Conservation (phyloP, 2,888 invertebrate genomes). For the Ptychoptera albimana region DNA sequence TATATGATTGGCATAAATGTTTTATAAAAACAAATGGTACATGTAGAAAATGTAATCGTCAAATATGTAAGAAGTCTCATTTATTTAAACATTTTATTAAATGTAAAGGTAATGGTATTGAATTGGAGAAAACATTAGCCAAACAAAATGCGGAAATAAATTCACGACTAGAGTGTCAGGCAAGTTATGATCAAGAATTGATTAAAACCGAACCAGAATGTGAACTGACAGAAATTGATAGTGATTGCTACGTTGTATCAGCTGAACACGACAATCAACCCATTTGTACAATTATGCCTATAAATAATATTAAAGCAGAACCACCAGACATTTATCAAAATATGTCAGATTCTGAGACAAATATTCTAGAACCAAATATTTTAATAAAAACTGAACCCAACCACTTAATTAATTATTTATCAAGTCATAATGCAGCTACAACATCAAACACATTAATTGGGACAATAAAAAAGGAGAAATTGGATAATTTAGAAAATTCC, state of each 20-base stretch:
- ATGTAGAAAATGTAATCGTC: conserved; percentile 24
- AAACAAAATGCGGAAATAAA: too few species aligned
- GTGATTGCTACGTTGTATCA: not conserved
- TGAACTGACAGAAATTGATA: not conserved
- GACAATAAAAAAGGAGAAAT: conserved; percentile 13
- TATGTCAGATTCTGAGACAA: too few species aligned
- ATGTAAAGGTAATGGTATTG: conserved; percentile 5
- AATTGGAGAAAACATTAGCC: too few species aligned
- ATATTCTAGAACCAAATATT: too few species aligned
- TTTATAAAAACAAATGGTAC: conserved; percentile 19
- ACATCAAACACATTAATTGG: conserved; percentile 1
- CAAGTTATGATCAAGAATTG: too few species aligned
- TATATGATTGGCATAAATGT: conserved; percentile 27
- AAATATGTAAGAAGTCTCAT: conserved; percentile 6
- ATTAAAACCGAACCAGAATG: conserved; percentile 2
- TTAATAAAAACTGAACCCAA: too few species aligned
- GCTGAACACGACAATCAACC: too few species aligned
- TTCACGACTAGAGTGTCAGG: too few species aligned
- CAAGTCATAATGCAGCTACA: not conserved
- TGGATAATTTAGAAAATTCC: conserved; percentile 11
- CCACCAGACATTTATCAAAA: too few species aligned
- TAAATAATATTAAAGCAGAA: too few species aligned
- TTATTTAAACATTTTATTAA: conserved; percentile 10
- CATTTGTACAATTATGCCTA: too few species aligned
- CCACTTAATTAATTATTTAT: too few species aligned